phyloP scores from a whole-genome alignment of 2,797 vertebrate genomes.

The Pristis pectinata region DNA sequence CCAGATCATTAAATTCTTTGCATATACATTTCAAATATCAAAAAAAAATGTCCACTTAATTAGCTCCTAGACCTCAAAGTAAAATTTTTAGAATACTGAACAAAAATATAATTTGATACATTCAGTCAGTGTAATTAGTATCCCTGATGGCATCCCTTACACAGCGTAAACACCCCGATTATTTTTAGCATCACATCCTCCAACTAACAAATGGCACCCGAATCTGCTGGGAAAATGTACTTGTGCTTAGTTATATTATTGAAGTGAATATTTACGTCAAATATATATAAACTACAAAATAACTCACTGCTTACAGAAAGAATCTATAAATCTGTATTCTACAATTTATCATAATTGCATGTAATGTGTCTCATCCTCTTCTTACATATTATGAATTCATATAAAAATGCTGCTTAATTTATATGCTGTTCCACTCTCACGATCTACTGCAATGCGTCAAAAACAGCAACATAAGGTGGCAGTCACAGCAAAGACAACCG shows the following conservation, averaged over 20 bases:
- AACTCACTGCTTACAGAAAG: background rate
- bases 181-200: background rate
- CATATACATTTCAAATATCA: background rate
- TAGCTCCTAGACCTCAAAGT: background rate
- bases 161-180: background rate
- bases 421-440: slow-evolving; percentile 24
- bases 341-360: background rate
- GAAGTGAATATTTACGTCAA: slow-evolving; percentile 1
- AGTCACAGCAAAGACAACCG: slow-evolving; percentile 21
- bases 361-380: background rate
- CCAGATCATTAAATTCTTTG: background rate
- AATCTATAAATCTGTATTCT: background rate
- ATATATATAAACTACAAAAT: background rate
- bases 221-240: background rate
- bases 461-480: slow-evolving; percentile 32
- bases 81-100: background rate
- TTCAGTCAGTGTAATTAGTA: background rate
- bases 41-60: background rate
- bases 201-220: background rate
- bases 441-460: slow-evolving; percentile 30
- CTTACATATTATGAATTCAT: background rate
- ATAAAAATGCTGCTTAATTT: slow-evolving; percentile 13
- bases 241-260: background rate
- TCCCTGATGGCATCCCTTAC: background rate
- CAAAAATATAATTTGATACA: background rate